Evolutionary conservation across 2,888 invertebrate species (phyloP), one percentile per base, ranked within the genome.

Genomic region (Resseliella maxima): DNA sequence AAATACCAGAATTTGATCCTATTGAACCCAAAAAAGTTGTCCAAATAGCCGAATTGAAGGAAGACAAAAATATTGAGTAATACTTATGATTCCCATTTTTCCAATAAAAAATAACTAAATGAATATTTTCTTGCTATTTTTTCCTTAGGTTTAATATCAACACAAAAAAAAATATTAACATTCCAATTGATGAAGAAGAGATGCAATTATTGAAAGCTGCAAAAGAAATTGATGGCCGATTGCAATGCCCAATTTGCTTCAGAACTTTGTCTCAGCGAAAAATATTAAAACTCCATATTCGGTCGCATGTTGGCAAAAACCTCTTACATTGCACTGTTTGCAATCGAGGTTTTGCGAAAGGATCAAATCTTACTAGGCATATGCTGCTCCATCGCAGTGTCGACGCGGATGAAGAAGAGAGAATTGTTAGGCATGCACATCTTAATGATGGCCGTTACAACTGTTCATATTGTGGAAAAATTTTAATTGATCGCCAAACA

Each of bases 381-480:
- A 38, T 38, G n/a, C 24, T 83, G 0, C n/a, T 83, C 0, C 83
- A 83, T 31, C n/a, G 72, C 12, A 72, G 0, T 5, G 18, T 72
- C 1, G 35, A 72, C 18, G 31, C 5, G 31, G 72, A 72, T 31
- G 72, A 72, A 35, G 72, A 72, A 31, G n/a, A 72, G 5, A 3
- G 31, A 15, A 31, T 72, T 72, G 31, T 72, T 31, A 27, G 31
- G n/a, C 6, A 27, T 15, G 72, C 72, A 27, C 24, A 27, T 24
- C 24, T 8, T 12, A 31, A 46, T 35, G 31, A 85, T 64, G 86
- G 87, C 15, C 46, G 86, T 36, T 88, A 85, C 38, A 64, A 64
- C 50, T 87, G 87, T 86, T 85, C 86, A 50, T 86, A 86, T 27
- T 88, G 87, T 85, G 86, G 85, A 46, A 88, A 88, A 83, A 87